These are phyloP conservation scores for Terrapene triunguis DNA, from an alignment of 2,113 vertebrate genomes.

Conservation along the genomic window DNA sequence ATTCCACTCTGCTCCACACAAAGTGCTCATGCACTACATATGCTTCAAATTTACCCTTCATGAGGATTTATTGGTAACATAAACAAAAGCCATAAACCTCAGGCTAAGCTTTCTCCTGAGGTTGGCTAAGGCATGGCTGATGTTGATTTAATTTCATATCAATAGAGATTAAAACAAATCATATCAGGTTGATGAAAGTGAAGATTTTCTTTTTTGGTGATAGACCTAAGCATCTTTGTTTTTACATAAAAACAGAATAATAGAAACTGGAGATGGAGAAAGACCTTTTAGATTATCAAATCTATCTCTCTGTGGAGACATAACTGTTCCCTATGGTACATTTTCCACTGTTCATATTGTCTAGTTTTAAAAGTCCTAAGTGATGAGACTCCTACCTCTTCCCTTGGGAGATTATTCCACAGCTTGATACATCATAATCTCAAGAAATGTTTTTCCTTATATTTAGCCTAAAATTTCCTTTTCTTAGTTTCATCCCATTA, in stretches of 20 bases:
- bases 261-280: background rate
- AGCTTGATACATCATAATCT: constrained; percentile 10
- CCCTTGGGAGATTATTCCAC: background rate
- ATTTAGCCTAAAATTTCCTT: background rate
- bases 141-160: background rate
- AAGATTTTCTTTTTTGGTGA: background rate
- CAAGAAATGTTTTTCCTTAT: background rate
- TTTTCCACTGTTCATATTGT: background rate
- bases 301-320: background rate
- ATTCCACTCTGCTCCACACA: background rate
- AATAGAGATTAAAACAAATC: background rate
- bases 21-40: background rate
- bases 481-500: background rate
- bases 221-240: background rate
- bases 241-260: background rate
- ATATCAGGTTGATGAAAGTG: background rate
- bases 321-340: background rate
- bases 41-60: background rate
- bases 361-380: background rate
- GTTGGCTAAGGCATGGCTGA: background rate
- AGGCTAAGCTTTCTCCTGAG: background rate
- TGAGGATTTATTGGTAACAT: background rate
- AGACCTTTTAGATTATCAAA: background rate
- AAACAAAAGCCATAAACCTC: background rate
- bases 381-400: background rate